These are phyloP conservation scores for Dusona sp. DNA, from an alignment of 2,888 invertebrate genomes.

Conservation along the genomic window DNA sequence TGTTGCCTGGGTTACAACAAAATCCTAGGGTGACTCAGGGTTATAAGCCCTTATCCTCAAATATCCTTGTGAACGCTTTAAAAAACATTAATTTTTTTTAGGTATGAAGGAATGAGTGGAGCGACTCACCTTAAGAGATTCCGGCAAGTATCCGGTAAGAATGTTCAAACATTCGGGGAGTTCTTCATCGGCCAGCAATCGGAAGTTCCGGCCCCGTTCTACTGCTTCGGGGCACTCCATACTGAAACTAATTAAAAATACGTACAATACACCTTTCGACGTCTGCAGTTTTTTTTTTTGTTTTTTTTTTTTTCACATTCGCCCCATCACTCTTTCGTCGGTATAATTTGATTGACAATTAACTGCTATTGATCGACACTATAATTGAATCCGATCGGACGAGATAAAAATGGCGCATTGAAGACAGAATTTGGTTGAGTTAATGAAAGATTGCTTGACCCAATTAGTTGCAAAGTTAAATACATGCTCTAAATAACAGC, in stretches of 20 bases:
- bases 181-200: constrained; percentile 94
- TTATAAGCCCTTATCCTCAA: background rate
- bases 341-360: background rate
- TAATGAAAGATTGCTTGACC: background rate
- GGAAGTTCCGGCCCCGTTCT: constrained; percentile 89
- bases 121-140: constrained; percentile 92
- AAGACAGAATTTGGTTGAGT: background rate
- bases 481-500: background rate
- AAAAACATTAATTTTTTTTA: background rate
- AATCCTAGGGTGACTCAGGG: too few species aligned
- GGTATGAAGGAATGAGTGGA: background rate
- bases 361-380: background rate
- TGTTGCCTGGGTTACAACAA: too few species aligned
- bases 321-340: background rate
- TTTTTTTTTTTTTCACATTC: background rate
- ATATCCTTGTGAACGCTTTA: background rate
- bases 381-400: background rate
- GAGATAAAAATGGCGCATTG: background rate
- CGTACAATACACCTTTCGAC: background rate
- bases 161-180: constrained; percentile 92
- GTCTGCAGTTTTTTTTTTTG: background rate
- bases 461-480: background rate
- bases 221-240: constrained; percentile 82
- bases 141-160: constrained; percentile 93
- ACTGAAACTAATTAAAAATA: constrained; percentile 72